Base-by-base conservation (phyloP, 2,113 vertebrate genomes). In the Alectura lathami region DNA sequence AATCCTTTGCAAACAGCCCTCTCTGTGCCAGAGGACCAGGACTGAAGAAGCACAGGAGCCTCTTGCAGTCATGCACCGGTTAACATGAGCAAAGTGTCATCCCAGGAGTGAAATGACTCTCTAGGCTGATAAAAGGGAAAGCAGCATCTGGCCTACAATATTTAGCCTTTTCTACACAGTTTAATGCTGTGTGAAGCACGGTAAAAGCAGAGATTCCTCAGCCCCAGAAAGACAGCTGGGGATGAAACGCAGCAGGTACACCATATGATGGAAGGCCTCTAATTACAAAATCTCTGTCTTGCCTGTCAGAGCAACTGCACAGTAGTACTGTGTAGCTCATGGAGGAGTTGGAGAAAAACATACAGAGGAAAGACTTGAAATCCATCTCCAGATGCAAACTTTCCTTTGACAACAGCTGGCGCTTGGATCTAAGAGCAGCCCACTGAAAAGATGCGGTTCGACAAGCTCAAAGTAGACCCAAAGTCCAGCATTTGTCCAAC, bases 101-200 rank as follows among this genome's bases (percentile, higher is more conserved):
- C 89, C 81, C 91, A 92, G 53, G 75, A 94, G 89, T 83, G 88
- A 95, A 96, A 96, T 84, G 93, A 86, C 48, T 94, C 95, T 96
- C 95, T 32, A 91, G 93, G 81, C 84, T 94, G 87, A 91, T 81
- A 94, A 95, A 93, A 78, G 75, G 91, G 57, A 92, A 98, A 96
- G 94, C 95, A 96, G 96, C 86, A 97, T 95, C 91, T 91, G 88
- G 82, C 72, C 76, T 92, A 59, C 94, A 95, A 88, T 88, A 84
- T 95, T 92, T 91, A 88, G 91, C 96, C 94, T 96, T 97, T 88
- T 79, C 96, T 91, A 89, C 75, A 81, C 56, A 95, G 94, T 96
- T 96, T 94, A 87, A 94, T 95, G 92, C 93, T 96, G 96, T 74
- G 89, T 94, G 94, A 96, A 97, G 95, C 97, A 93, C 94, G 91